phyloP scores from a whole-genome alignment of 23 tunicate genomes.

The Botrylloides violaceus region DNA sequence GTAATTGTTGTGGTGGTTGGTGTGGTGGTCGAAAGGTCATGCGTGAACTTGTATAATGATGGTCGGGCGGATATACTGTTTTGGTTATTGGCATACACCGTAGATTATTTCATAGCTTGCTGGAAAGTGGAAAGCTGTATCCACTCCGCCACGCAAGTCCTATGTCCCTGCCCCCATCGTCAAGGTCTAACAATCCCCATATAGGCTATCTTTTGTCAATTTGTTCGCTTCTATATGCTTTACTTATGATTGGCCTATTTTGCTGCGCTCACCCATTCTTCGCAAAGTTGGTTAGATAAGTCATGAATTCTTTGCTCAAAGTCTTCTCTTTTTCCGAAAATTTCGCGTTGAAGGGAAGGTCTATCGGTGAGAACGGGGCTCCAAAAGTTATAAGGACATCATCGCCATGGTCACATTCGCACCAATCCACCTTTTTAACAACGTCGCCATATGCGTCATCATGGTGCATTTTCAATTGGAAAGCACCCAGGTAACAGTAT shows the following conservation, averaged over 20 bases:
- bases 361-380: not conserved
- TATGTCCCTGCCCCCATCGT: too few relatives aligned
- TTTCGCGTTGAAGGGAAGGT: not conserved
- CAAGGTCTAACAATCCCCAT: too few relatives aligned
- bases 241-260: not conserved
- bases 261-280: not conserved
- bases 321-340: constrained; percentile 16
- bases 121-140: too few relatives aligned
- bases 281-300: constrained; percentile 21
- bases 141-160: too few relatives aligned
- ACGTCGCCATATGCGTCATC: constrained; percentile 1
- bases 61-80: too few relatives aligned
- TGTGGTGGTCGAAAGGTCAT: too few relatives aligned
- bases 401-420: constrained; percentile 12
- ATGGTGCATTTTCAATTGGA: constrained; percentile 14
- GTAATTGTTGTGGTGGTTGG: too few relatives aligned
- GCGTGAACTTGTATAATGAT: too few relatives aligned
- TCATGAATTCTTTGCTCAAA: constrained; percentile 14
- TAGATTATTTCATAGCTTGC: too few relatives aligned
- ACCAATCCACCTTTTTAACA: not conserved
- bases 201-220: too few relatives aligned
- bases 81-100: too few relatives aligned
- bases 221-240: too few relatives aligned
- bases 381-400: constrained; percentile 7
- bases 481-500: not conserved